A percentile compares a stretch with the other conserved stretches of the same genome.
phyloP scores from a whole-genome alignment of 2,797 vertebrate genomes.

The Cyclopterus lumpus region DNA sequence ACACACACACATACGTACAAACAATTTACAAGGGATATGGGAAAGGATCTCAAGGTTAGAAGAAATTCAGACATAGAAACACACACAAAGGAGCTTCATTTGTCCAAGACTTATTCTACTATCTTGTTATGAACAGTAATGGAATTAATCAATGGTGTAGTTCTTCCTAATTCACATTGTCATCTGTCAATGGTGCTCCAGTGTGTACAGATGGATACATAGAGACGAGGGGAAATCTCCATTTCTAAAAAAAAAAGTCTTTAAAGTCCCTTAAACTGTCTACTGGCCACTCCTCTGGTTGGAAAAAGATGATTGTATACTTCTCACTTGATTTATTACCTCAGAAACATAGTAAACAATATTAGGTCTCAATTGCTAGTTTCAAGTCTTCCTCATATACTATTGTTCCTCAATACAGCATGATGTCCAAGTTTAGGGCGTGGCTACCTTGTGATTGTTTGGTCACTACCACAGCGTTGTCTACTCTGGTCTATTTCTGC shows the following conservation, averaged over 20 bases:
- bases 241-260: neutral
- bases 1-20: constrained; percentile 4
- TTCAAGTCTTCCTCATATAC: neutral
- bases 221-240: neutral
- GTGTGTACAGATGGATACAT: neutral
- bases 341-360: neutral
- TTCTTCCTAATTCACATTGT: neutral
- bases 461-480: too few species aligned
- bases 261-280: neutral
- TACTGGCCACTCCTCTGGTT: neutral
- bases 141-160: constrained; percentile 9
- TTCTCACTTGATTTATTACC: neutral
- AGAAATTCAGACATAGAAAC: constrained; percentile 39
- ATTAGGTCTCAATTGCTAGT: neutral
- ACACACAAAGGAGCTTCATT: constrained; percentile 23
- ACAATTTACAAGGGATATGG: constrained; percentile 34
- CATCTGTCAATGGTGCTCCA: neutral
- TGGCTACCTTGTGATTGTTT: too few species aligned
- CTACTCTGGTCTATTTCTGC: too few species aligned
- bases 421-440: neutral
- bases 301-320: neutral
- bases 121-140: constrained; percentile 26
- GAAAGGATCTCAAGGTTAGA: constrained; percentile 44
- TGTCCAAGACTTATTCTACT: constrained; percentile 31
- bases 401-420: neutral